phyloP scores from a whole-genome alignment of 53 echinoderm and acorn worm species.

The Astropecten irregularis region DNA sequence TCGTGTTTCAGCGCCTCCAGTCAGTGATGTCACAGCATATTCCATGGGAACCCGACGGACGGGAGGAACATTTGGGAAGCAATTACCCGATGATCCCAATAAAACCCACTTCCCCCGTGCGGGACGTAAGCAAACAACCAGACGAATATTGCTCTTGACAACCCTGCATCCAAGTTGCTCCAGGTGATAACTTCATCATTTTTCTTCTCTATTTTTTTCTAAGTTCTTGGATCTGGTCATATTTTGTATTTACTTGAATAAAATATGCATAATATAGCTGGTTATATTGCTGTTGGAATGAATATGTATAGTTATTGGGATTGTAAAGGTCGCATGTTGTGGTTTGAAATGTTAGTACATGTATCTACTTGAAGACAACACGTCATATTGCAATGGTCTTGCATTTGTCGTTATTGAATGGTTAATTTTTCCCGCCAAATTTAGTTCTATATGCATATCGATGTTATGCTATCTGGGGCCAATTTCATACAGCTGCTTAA shows the following conservation, averaged over 20 bases:
- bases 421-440: too few relatives aligned
- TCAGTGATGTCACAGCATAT: constrained; percentile 22
- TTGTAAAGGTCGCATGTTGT: too few relatives aligned
- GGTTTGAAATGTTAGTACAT: too few relatives aligned
- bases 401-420: too few relatives aligned
- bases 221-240: too few relatives aligned
- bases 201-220: constrained; percentile 1
- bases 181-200: constrained; percentile 3
- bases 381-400: too few relatives aligned
- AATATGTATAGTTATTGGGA: too few relatives aligned
- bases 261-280: constrained; percentile 28
- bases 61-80: constrained; percentile 28
- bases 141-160: constrained; percentile 46
- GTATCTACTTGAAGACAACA: too few relatives aligned
- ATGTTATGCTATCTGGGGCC: too few relatives aligned
- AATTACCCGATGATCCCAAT: constrained; percentile 30
- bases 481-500: too few relatives aligned
- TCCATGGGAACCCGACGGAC: constrained; percentile 2
- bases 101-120: neutral
- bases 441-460: too few relatives aligned
- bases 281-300: too few relatives aligned
- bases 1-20: constrained; percentile 34
- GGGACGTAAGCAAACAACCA: constrained; percentile 19
- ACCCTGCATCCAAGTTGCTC: neutral
- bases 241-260: neutral